Conservation (phyloP, 2,797 vertebrate species). For the Morus bassanus region DNA sequence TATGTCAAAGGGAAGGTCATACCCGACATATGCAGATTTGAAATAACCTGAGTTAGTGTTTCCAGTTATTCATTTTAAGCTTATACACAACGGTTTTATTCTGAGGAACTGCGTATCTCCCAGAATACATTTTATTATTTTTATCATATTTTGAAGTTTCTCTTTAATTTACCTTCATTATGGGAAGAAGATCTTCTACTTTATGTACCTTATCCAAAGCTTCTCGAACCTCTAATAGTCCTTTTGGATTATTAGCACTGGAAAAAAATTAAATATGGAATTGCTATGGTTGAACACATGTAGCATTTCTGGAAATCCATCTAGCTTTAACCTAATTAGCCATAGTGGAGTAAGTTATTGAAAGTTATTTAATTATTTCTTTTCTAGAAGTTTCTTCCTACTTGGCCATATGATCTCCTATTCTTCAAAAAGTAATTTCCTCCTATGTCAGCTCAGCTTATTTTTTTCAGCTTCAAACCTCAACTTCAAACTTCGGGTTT, state of each 20-base stretch:
- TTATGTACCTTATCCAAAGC: constrained; percentile 94
- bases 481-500: not conserved
- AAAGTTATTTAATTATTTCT: not conserved
- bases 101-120: not conserved
- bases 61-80: not conserved
- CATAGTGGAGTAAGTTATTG: not conserved
- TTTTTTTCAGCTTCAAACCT: not conserved
- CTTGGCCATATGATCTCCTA: not conserved
- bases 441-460: not conserved
- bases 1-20: not conserved
- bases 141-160: not conserved
- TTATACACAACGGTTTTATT: not conserved
- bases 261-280: not conserved
- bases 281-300: not conserved
- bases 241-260: constrained; percentile 94
- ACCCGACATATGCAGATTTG: not conserved
- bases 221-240: constrained; percentile 89
- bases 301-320: not conserved
- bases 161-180: constrained; percentile 90
- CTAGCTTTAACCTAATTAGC: not conserved
- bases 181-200: constrained; percentile 96
- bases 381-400: not conserved
- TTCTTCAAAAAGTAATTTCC: not conserved
- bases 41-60: not conserved
- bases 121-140: not conserved